These are phyloP conservation scores for Garrulus glandarius DNA, from an alignment of 2,797 vertebrate species.

Conservation along the genomic window DNA sequence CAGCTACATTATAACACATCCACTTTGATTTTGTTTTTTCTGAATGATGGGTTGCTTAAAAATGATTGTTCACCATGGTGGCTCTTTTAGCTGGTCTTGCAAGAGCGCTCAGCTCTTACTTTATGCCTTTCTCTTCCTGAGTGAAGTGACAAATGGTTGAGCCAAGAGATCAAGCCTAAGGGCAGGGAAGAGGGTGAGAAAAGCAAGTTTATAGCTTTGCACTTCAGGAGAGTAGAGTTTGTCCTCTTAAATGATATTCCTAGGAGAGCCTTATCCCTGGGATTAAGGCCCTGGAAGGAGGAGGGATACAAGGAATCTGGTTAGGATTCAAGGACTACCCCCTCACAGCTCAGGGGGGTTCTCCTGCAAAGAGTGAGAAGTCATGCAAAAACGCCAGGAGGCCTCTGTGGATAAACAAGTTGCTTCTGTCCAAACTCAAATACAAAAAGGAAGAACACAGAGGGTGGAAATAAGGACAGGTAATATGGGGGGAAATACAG, in stretches of 20 bases:
- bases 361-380: not conserved
- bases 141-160: not conserved
- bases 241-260: not conserved
- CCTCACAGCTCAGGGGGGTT: not conserved
- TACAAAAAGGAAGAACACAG: not conserved
- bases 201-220: not conserved
- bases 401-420: not conserved
- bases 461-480: not conserved
- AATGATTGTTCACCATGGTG: accelerated
- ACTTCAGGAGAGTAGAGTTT: not conserved
- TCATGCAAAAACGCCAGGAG: not conserved
- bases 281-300: not conserved
- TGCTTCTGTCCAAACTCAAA: not conserved
- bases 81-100: not conserved
- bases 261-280: not conserved
- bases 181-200: not conserved
- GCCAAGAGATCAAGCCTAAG: not conserved
- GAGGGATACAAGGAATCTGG: accelerated
- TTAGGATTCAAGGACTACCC: not conserved
- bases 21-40: not conserved
- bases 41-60: not conserved
- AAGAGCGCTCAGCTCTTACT: not conserved
- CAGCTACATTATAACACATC: not conserved
- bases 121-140: not conserved
- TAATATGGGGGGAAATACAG: not conserved